These are phyloP conservation scores for Sarotherodon lohbergeri DNA, from an alignment of 2,113 vertebrate genomes.

Conservation along the genomic window DNA sequence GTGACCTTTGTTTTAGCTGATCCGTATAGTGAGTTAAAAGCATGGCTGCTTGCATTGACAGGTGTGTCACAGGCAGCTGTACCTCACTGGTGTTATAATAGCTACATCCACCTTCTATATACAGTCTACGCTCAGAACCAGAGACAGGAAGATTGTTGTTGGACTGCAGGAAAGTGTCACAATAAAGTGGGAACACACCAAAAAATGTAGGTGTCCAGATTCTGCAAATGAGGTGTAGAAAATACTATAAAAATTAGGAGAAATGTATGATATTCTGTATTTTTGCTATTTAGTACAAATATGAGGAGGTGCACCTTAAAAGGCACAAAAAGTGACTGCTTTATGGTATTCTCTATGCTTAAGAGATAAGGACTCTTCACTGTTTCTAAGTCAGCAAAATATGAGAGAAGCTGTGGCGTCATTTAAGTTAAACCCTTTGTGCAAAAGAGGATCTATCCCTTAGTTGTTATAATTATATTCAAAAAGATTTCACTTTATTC, in stretches of 20 bases:
- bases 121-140: background rate
- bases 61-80: background rate
- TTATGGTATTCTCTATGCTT: background rate
- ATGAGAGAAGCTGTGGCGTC: background rate
- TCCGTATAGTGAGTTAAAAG: background rate
- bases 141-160: background rate
- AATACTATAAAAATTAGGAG: background rate
- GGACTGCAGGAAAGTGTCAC: background rate
- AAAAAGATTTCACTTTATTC: background rate
- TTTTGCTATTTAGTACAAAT: background rate
- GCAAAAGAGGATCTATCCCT: background rate
- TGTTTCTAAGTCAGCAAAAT: background rate
- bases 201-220: rapidly evolving
- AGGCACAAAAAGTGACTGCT: background rate
- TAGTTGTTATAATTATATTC: background rate
- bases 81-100: background rate
- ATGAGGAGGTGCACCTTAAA: rapidly evolving
- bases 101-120: background rate
- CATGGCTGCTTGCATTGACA: background rate
- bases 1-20: background rate
- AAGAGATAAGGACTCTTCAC: background rate
- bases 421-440: background rate
- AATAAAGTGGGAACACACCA: background rate
- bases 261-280: background rate
- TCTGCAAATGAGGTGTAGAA: background rate